Evolutionary conservation across 2,797 vertebrate genomes (phyloP), one percentile per base, ranked within the genome.

Genomic region (Lates japonicus): DNA sequence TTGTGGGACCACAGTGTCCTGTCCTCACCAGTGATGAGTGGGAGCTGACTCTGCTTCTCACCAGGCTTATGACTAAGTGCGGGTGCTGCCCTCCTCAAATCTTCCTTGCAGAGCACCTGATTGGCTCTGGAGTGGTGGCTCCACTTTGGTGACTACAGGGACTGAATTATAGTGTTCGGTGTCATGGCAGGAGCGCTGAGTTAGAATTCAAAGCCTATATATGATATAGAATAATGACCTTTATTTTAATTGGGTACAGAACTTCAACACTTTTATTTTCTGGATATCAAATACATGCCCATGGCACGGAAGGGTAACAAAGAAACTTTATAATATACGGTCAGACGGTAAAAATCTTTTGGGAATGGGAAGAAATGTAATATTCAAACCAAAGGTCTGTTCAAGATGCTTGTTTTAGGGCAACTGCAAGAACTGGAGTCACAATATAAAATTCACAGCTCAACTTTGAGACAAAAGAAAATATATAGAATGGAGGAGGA

Each of bases 11-110:
- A 20, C 11, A 10, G 9, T 1, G 37, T 73, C 73, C 14, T 3
- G 42, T 83, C 48, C 37, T 79, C 79, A 71, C 80, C 37, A 42
- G 59, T 55, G 72, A 66, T 66, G 74, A 85, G 84, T 78, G 77
- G 81, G 81, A 77, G 77, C 68, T 33, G 70, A 74, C 48, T n/a
- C 58, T 58, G 7, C 67, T 49, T 69, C 61, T 61, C 35, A n/a
- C n/a, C 65, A 67, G 79, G 62, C 69, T 81, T 62, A 57, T 84
- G 85, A 82, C 52, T 88, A 71, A 70, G 62, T 80, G 66, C 2
- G 1, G 42, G 25, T 4, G 29, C 35, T 51, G 0, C 59, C 31
- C 69, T 58, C 52, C 48, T 82, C 68, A 49, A n/a, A n/a, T n/a
- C 58, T 66, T 78, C 39, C 55, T 29, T 5, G 17, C 13, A 51